These are phyloP conservation scores for Alexandromys fortis DNA, from an alignment of 2,113 vertebrate genomes.

Conservation along the genomic window DNA sequence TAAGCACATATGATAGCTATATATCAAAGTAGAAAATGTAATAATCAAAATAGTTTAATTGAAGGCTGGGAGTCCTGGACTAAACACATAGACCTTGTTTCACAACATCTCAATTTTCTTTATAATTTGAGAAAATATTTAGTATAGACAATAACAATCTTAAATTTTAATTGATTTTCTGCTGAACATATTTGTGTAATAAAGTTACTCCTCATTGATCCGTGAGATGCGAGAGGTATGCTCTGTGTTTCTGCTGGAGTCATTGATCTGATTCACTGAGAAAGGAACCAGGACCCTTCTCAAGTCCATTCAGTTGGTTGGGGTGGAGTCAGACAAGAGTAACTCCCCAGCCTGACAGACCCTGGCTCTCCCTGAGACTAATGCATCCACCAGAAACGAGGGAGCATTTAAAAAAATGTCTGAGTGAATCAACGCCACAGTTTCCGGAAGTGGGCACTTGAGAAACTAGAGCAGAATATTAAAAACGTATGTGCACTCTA, in stretches of 20 bases:
- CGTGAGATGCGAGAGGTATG: background rate
- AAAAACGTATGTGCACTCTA: slow-evolving; percentile 4
- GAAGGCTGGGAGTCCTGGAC: background rate
- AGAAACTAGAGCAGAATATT: slow-evolving; percentile 61
- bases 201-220: background rate
- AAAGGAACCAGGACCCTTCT: slow-evolving; percentile 4
- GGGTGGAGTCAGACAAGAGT: background rate
- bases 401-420: background rate
- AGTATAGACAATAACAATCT: background rate
- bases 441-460: background rate
- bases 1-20: background rate
- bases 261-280: background rate
- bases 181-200: background rate
- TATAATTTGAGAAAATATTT: background rate
- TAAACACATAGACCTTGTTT: background rate
- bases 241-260: background rate
- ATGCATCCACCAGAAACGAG: background rate
- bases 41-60: background rate
- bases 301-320: too few relatives aligned
- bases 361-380: background rate
- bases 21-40: background rate
- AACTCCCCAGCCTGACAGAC: background rate
- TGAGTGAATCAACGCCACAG: background rate
- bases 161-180: background rate
- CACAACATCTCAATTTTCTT: background rate